These are phyloP conservation scores for Pristionchus mayeri DNA, from an alignment of 2,888 invertebrate genomes.

Conservation along the genomic window DNA sequence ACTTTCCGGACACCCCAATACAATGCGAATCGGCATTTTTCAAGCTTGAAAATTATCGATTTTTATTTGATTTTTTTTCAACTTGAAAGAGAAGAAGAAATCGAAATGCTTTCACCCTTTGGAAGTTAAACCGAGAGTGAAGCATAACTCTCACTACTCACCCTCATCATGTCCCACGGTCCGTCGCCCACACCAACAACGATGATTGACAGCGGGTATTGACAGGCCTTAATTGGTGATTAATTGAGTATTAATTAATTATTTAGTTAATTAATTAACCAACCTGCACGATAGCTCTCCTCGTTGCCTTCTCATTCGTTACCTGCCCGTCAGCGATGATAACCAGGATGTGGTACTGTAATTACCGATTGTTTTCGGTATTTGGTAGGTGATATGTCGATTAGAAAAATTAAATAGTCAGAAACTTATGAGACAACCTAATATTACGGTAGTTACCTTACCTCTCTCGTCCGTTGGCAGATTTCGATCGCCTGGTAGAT, in stretches of 20 bases:
- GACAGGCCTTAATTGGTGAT: too few relatives aligned
- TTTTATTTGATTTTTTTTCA: background rate
- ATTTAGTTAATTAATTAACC: background rate
- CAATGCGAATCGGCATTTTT: too few relatives aligned
- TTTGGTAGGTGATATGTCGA: background rate
- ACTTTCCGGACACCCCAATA: too few relatives aligned
- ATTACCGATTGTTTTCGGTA: background rate
- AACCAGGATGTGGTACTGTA: conserved; percentile 79
- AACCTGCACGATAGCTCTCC: conserved; percentile 78
- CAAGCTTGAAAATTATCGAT: background rate
- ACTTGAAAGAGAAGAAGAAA: background rate
- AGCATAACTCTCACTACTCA: conserved; percentile 48
- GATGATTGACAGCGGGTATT: conserved; percentile 79
- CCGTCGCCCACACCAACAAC: conserved; percentile 80
- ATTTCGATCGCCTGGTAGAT: conserved; percentile 79
- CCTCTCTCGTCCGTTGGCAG: conserved; percentile 77
- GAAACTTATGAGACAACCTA: background rate
- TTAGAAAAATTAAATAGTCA: background rate
- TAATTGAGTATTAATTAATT: too few relatives aligned
- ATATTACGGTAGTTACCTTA: conserved; percentile 49
- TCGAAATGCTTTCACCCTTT: background rate
- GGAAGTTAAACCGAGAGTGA: background rate
- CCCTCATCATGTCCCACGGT: conserved; percentile 79
- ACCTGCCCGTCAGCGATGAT: conserved; percentile 80
- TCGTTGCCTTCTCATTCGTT: conserved; percentile 78